Conservation (phyloP, 2,113 vertebrate species). For the Gymnorhina tibicen region DNA sequence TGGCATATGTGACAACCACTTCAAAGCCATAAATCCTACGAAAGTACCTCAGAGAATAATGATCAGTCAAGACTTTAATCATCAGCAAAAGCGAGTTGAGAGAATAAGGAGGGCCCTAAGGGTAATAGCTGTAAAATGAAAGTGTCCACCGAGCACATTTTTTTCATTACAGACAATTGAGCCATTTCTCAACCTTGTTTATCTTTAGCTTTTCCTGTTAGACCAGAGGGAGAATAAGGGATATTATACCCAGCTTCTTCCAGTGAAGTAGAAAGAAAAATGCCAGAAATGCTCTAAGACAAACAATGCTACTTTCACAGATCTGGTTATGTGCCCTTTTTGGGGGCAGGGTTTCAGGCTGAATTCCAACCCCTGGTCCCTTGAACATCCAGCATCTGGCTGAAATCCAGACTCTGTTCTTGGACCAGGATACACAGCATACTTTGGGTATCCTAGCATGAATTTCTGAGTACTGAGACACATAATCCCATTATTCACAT, state of each 20-base stretch:
- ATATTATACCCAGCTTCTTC: background rate
- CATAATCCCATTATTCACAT: background rate
- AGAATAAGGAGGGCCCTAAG: constrained; percentile 48
- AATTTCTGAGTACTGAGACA: background rate
- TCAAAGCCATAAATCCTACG: constrained; percentile 56
- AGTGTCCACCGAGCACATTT: constrained; percentile 44
- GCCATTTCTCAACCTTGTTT: constrained; percentile 51
- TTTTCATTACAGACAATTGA: constrained; percentile 54
- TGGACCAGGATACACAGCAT: background rate
- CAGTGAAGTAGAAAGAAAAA: background rate
- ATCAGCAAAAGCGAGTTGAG: constrained; percentile 39
- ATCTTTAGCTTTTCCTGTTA: constrained; percentile 42
- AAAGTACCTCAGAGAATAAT: constrained; percentile 47
- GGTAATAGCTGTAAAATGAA: constrained; percentile 55
- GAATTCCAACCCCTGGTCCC: background rate
- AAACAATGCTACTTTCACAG: background rate
- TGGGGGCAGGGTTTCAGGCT: background rate
- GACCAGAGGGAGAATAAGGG: constrained; percentile 18
- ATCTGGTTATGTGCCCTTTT: background rate
- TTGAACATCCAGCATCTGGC: background rate
- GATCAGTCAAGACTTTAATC: constrained; percentile 71
- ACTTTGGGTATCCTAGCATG: background rate
- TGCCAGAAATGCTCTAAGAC: background rate
- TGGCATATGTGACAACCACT: constrained; percentile 31
- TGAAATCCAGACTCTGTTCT: background rate